A percentile compares a stretch with the other conserved stretches of the same genome.
phyloP scores from a whole-genome alignment of 2,113 vertebrate species.

The Psilopogon haemacephalus region DNA sequence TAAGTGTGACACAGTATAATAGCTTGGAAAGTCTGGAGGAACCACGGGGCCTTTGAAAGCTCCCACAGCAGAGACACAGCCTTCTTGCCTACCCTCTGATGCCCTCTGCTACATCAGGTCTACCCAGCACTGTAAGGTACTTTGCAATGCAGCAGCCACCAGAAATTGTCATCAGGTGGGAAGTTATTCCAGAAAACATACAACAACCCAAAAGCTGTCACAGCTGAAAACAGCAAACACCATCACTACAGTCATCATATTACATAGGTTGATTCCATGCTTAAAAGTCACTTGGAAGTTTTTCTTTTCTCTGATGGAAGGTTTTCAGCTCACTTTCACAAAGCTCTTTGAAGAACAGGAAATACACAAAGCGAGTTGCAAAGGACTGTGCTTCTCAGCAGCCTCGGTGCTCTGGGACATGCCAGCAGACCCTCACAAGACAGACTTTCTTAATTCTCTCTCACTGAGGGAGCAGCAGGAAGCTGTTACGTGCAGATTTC shows the following conservation, averaged over 20 bases:
- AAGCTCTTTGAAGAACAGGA: neutral
- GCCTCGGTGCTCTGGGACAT: rapidly evolving
- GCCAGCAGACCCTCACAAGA: neutral
- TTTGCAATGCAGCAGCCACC: neutral
- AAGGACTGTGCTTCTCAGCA: neutral
- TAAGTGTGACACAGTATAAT: conserved; percentile 9
- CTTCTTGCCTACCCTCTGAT: neutral
- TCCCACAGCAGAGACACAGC: neutral
- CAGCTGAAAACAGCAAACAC: conserved; percentile 9
- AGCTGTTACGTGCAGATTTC: neutral
- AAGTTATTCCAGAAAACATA: conserved; percentile 10
- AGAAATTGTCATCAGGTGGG: neutral
- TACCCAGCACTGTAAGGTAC: neutral
- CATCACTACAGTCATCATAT: neutral
- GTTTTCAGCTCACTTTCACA: neutral
- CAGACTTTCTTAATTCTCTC: too few relatives aligned
- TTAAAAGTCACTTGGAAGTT: conserved; percentile 1
- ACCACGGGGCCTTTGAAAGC: conserved; percentile 18
- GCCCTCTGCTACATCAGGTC: neutral
- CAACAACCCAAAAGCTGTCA: neutral
- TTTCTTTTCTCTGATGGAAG: neutral
- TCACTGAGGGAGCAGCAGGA: neutral
- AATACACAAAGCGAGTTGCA: neutral
- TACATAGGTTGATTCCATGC: neutral
- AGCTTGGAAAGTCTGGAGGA: conserved; percentile 14